These are phyloP conservation scores for Rhodinocichla rosea DNA, from an alignment of 2,113 vertebrate species.

Conservation along the genomic window DNA sequence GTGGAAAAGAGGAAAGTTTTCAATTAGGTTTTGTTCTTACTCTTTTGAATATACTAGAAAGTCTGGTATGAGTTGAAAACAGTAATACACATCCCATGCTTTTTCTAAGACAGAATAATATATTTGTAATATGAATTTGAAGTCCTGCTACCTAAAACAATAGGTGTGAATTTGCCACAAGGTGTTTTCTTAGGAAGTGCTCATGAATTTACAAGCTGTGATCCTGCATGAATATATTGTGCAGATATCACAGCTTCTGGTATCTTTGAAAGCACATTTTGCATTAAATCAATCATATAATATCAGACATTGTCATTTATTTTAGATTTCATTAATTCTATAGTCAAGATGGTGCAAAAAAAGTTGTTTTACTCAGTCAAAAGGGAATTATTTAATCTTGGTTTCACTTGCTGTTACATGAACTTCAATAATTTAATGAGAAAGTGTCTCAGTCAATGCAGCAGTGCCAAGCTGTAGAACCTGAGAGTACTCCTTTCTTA, in stretches of 20 bases:
- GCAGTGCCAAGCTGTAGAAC: constrained; percentile 1
- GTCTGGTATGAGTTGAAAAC: neutral
- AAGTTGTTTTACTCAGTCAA: neutral
- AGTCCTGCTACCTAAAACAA: neutral
- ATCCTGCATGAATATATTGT: neutral
- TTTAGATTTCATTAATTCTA: neutral
- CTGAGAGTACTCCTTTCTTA: neutral
- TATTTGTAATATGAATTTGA: neutral
- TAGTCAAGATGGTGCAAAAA: neutral
- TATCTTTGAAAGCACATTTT: neutral
- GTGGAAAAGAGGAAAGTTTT: neutral
- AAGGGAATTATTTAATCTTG: neutral
- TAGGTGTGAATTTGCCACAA: neutral
- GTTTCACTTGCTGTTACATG: neutral
- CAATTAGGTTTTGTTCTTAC: neutral
- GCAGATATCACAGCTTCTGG: neutral
- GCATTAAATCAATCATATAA: neutral
- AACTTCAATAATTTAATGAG: neutral
- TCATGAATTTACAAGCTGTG: neutral
- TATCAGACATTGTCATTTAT: neutral
- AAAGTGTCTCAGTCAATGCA: neutral
- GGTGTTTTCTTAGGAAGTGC: neutral
- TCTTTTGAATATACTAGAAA: neutral
- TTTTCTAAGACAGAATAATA: neutral
- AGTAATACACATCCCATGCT: neutral